phyloP scores from a whole-genome alignment of 2,113 vertebrate species.

The Lamprologus callipterus region DNA sequence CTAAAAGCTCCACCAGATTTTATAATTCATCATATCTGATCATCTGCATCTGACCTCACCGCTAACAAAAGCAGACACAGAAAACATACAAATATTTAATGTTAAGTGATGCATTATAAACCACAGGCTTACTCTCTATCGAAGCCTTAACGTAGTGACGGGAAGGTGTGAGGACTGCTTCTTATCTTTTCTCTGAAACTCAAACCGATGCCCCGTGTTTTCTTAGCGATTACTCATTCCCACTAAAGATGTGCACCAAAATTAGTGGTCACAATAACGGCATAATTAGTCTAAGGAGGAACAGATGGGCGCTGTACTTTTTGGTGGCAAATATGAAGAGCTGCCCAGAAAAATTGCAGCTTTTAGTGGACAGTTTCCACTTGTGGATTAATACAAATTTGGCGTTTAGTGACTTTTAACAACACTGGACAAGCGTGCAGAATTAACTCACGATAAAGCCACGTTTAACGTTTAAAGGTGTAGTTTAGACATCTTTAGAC shows the following conservation, averaged over 20 bases:
- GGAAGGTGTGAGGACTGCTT: neutral
- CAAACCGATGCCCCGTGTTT: neutral
- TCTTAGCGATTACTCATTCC: neutral
- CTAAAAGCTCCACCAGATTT: conserved; percentile 9
- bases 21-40: conserved; percentile 11
- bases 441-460: neutral
- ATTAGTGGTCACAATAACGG: neutral
- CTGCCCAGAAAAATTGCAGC: neutral
- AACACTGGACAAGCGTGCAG: neutral
- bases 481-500: neutral
- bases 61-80: neutral
- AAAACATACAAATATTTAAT: conserved; percentile 1
- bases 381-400: neutral
- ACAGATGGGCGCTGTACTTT: neutral
- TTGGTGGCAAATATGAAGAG: neutral
- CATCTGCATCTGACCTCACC: neutral
- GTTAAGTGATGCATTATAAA: conserved; percentile 1
- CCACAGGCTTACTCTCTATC: neutral
- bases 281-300: neutral
- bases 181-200: neutral
- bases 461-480: neutral
- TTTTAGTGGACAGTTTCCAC: neutral
- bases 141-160: neutral
- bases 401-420: neutral
- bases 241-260: neutral